Base-by-base conservation (phyloP, 2,888 invertebrate genomes). In the Germaria angustata region DNA sequence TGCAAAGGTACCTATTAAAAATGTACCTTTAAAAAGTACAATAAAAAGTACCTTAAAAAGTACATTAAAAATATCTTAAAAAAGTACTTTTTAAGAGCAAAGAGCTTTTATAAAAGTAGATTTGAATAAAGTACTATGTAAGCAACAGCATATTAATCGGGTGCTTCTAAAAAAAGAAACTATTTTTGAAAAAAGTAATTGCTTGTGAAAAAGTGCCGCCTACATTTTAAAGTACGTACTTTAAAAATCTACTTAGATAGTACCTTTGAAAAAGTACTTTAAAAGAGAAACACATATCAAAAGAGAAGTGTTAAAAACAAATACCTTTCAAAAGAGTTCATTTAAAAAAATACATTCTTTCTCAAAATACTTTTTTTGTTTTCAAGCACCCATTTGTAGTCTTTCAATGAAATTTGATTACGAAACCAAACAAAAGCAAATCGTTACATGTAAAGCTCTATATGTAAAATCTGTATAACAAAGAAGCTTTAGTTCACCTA, bases 361-460 rank as follows among this genome's bases (percentile, higher is more conserved):
- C 9, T 34, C 9, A 5, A 34, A 34, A 34, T 34, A 34, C 39
- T 7, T 22, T 13, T 17, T 20, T n/a, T n/a, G n/a, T n/a, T n/a
- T n/a, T n/a, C n/a, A n/a, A n/a, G n/a, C n/a, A n/a, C n/a, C n/a
- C n/a, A n/a, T n/a, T n/a, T n/a, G n/a, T n/a, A n/a, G n/a, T n/a
- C n/a, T n/a, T n/a, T n/a, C 39, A 71, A 69, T 59, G 41, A 6
- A 15, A 41, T 24, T 59, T 53, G 17, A 53, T 32, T 61, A 39
- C 41, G 41, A 63, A 36, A 34, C 36, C 59, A 72, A 49, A 39
- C 9, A 20, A 51, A 65, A 69, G 44, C 34, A 61, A 51, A 36
- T 36, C 44, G 17, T 77, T 59, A 59, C 59, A 59, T 68, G 76
- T 34, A 61, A 53, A 68, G 46, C 34, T 59, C 20, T 36, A 63